A percentile compares a stretch with the other conserved stretches of the same genome.
These are phyloP conservation scores for Sebastes minor DNA, from an alignment of 2,797 vertebrate species.

Conservation along the genomic window DNA sequence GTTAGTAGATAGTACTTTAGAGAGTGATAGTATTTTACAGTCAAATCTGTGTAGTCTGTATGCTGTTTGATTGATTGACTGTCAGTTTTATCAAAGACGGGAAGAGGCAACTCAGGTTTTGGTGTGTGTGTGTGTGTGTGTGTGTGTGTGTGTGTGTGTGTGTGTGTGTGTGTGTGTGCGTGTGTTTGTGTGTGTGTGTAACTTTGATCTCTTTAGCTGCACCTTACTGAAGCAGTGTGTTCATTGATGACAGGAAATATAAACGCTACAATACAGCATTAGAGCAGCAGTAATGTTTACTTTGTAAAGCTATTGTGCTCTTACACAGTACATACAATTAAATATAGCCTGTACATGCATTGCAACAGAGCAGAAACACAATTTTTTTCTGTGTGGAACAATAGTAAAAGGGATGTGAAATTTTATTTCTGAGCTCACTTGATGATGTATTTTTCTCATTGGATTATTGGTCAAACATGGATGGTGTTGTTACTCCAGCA, in stretches of 20 bases:
- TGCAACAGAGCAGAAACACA: neutral
- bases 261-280: neutral
- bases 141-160: neutral
- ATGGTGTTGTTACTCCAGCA: neutral
- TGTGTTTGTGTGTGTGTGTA: neutral
- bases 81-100: neutral
- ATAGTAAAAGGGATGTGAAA: neutral
- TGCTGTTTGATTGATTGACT: neutral
- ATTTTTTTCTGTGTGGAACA: neutral
- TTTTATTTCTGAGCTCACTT: neutral
- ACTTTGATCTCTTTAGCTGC: neutral
- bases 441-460: neutral
- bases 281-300: neutral
- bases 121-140: neutral
- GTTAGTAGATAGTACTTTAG: neutral
- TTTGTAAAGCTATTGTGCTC: neutral
- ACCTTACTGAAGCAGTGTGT: neutral
- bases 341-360: neutral
- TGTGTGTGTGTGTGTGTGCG: neutral
- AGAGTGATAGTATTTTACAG: fast-evolving
- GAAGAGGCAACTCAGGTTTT: neutral
- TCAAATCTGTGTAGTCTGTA: neutral
- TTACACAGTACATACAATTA: neutral
- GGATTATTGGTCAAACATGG: no score
- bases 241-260: neutral